Evolutionary conservation across 2,113 vertebrate species (phyloP).

Genomic region (Steatornis caripensis): DNA sequence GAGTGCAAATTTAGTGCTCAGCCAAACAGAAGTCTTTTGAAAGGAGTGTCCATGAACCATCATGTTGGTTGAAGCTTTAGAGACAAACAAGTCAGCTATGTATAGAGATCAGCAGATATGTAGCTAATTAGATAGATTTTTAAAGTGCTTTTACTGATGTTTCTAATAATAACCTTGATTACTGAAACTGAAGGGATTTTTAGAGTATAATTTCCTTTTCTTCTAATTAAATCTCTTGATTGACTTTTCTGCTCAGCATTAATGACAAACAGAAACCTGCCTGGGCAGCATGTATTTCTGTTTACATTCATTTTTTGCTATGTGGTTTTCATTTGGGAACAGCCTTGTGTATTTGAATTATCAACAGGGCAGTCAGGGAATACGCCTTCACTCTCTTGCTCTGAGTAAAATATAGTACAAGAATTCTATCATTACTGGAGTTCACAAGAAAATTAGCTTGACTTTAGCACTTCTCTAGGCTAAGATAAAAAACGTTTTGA

Average conservation of each 20-base stretch:
- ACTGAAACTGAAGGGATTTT: conserved; percentile 41
- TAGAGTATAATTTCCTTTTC: conserved; percentile 42
- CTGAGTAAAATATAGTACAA: background rate
- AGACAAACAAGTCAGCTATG: conserved; percentile 29
- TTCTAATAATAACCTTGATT: conserved; percentile 55
- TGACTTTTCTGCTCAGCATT: conserved; percentile 33
- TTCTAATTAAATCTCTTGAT: conserved; percentile 46
- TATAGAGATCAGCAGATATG: conserved; percentile 17
- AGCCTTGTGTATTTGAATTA: background rate
- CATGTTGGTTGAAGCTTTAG: background rate
- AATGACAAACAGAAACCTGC: conserved; percentile 36
- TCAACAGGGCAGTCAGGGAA: background rate
- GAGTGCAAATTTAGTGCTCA: background rate
- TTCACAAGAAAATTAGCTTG: background rate
- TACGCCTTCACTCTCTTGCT: background rate
- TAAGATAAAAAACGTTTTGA: background rate
- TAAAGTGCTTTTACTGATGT: conserved; percentile 8
- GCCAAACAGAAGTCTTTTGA: background rate
- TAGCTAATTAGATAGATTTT: conserved; percentile 17
- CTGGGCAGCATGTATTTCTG: conserved; percentile 31
- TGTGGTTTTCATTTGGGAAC: conserved; percentile 32
- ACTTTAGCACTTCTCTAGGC: background rate
- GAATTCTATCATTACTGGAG: background rate
- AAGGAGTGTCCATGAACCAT: conserved; percentile 1
- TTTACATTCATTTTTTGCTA: conserved; percentile 23